These are phyloP conservation scores for Melanophora roralis DNA, from an alignment of 2,888 invertebrate species.

Conservation along the genomic window DNA sequence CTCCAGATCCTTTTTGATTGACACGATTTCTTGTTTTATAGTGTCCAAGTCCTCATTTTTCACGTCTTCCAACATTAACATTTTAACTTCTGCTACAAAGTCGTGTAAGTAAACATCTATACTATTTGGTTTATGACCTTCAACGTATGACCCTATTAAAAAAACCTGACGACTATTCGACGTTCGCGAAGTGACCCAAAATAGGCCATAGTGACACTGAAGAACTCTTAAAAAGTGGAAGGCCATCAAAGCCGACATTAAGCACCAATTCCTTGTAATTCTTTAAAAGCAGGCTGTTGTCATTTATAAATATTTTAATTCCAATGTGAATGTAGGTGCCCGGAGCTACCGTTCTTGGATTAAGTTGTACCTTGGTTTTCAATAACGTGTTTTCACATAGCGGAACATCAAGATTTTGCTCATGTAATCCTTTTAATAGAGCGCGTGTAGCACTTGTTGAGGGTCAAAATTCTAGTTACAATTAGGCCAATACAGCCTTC, in stretches of 20 bases:
- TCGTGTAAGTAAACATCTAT: slow-evolving; percentile 5
- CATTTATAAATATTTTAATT: neutral
- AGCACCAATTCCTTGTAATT: neutral
- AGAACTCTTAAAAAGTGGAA: no score
- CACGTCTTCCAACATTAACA: no score
- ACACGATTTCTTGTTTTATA: neutral
- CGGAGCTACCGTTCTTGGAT: neutral
- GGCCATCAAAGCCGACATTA: no score
- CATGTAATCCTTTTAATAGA: neutral
- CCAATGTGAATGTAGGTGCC: neutral
- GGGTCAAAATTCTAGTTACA: neutral
- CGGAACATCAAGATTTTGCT: neutral
- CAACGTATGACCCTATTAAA: no score
- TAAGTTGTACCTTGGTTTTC: neutral
- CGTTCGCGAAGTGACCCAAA: neutral
- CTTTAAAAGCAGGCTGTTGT: neutral
- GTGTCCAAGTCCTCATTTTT: neutral
- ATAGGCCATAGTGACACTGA: neutral
- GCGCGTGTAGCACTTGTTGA: neutral
- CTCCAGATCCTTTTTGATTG: neutral
- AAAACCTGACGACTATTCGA: neutral
- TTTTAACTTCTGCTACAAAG: neutral
- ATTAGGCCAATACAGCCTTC: no score
- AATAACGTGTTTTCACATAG: neutral
- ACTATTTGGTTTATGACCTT: no score